A percentile compares a stretch with the other conserved stretches of the same genome.
Conservation (phyloP, 2,797 vertebrate genomes). For the Crenichthys baileyi region DNA sequence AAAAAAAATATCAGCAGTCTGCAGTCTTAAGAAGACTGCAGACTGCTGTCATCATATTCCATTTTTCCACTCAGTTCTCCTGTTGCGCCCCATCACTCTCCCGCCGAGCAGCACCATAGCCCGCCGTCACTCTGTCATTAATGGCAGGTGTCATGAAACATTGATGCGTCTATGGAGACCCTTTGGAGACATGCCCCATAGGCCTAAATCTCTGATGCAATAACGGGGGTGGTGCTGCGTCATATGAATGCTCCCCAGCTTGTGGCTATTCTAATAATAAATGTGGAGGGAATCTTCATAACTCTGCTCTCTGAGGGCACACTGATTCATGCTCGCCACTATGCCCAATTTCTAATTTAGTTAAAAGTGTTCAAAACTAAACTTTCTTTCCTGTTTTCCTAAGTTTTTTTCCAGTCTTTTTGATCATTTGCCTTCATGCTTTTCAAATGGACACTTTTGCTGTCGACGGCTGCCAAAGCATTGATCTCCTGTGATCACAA, state of each 20-base stretch:
- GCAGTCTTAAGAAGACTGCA: too few relatives aligned
- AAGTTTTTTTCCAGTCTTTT: constrained; percentile 1
- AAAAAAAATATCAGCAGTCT: not conserved
- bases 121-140: constrained; percentile 62
- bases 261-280: constrained; percentile 47
- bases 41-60: constrained; percentile 15
- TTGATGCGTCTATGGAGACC: constrained; percentile 54
- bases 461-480: constrained; percentile 46
- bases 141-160: constrained; percentile 65
- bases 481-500: constrained; percentile 73
- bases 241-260: constrained; percentile 32
- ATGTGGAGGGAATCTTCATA: constrained; percentile 41
- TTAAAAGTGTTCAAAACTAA: constrained; percentile 49
- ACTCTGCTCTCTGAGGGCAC: constrained; percentile 41
- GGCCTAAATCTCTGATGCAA: constrained; percentile 40
- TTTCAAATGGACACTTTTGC: constrained; percentile 58
- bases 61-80: constrained; percentile 28
- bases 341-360: constrained; percentile 24
- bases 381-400: constrained; percentile 45
- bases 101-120: constrained; percentile 44
- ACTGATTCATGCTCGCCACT: constrained; percentile 1
- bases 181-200: constrained; percentile 31
- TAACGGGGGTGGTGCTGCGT: constrained; percentile 17
- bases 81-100: constrained; percentile 58
- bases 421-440: constrained; percentile 60